phyloP scores from a whole-genome alignment of 2,888 invertebrate species.

The Drosophila lacicola region DNA sequence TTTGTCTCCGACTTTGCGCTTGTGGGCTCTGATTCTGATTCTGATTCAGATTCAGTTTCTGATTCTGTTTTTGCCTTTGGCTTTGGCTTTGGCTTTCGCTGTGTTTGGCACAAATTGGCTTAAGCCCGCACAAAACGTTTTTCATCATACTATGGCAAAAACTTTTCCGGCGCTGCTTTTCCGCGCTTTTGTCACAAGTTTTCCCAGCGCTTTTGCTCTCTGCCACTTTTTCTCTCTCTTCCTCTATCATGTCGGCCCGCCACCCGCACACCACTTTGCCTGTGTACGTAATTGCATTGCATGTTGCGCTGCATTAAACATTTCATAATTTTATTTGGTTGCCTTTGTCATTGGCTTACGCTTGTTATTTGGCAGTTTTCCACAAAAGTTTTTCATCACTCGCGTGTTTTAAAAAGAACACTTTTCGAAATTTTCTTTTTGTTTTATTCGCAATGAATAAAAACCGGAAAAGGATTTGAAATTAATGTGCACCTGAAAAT shows the following conservation, averaged over 20 bases:
- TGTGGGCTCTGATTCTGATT: slow-evolving; percentile 10
- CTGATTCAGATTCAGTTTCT: slow-evolving; percentile 21
- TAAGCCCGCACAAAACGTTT: slow-evolving; percentile 75
- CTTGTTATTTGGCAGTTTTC: slow-evolving; percentile 52
- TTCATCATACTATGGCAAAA: slow-evolving; percentile 61
- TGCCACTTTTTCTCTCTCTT: neutral
- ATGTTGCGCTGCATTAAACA: slow-evolving; percentile 77
- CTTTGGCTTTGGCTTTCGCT: slow-evolving; percentile 37
- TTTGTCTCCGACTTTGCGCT: slow-evolving; percentile 38
- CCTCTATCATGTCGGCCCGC: neutral
- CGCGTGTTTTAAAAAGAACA: slow-evolving; percentile 28
- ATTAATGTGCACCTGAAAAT: neutral
- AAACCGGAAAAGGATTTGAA: neutral
- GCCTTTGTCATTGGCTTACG: slow-evolving; percentile 63
- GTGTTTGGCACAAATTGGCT: slow-evolving; percentile 76
- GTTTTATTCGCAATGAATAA: neutral
- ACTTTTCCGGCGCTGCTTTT: slow-evolving; percentile 67
- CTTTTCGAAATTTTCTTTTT: neutral
- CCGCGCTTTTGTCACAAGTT: slow-evolving; percentile 73
- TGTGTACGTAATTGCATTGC: slow-evolving; percentile 70
- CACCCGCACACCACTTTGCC: neutral
- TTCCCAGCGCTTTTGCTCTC: slow-evolving; percentile 21
- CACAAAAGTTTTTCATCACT: slow-evolving; percentile 53
- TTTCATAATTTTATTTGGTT: slow-evolving; percentile 65
- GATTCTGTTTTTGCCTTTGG: slow-evolving; percentile 34